These are phyloP conservation scores for Junco hyemalis DNA, from an alignment of 2,113 vertebrate species.

Conservation along the genomic window DNA sequence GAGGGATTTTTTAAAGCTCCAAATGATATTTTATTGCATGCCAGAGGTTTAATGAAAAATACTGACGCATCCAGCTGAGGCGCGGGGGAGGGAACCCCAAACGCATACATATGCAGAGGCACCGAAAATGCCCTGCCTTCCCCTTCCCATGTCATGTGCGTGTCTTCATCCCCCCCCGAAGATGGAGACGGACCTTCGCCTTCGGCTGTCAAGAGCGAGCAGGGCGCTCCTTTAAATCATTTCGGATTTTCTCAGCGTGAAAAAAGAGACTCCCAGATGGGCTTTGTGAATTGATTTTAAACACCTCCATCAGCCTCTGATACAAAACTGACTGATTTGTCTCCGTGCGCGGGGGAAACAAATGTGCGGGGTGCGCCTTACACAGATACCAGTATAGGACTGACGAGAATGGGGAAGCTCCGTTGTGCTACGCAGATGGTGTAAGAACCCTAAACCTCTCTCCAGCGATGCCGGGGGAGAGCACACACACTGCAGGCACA, in stretches of 20 bases:
- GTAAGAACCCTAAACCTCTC: not conserved
- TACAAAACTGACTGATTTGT: not conserved
- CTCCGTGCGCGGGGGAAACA: not conserved
- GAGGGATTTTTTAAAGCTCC: slow-evolving; percentile 41
- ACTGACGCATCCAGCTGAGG: not conserved
- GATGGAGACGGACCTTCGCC: slow-evolving; percentile 23
- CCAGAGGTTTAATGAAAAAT: slow-evolving; percentile 35
- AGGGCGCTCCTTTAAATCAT: not conserved
- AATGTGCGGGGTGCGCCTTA: not conserved
- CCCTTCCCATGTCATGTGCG: not conserved
- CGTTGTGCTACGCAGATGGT: not conserved
- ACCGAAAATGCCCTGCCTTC: not conserved
- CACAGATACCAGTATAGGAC: not conserved
- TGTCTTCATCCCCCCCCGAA: not conserved
- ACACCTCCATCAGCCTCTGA: not conserved
- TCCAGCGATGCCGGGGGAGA: not conserved
- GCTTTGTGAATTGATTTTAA: slow-evolving; percentile 2
- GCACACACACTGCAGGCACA: not conserved
- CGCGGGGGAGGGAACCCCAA: not conserved
- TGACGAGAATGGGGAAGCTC: not conserved
- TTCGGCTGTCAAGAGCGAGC: not conserved
- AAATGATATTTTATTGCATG: slow-evolving; percentile 61
- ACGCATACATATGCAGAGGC: not conserved
- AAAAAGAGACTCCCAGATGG: not conserved
- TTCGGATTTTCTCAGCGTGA: not conserved